Percentiles rank a stretch among this genome's conserved stretches.
Conservation (phyloP, 2,797 vertebrate genomes). For the Sebastes nivosus region DNA sequence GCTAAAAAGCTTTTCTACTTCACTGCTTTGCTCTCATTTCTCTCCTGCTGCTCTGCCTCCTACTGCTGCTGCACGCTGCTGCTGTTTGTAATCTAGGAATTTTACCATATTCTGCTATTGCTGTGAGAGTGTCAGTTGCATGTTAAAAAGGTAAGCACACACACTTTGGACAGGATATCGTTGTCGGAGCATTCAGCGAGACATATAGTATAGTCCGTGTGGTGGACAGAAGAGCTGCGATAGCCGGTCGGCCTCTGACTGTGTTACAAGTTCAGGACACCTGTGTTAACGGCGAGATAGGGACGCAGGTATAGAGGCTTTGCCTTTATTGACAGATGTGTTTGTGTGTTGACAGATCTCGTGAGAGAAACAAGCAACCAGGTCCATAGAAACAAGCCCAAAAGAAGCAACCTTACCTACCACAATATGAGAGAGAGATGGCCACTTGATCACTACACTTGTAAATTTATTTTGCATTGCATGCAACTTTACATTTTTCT, state of each 20-base stretch:
- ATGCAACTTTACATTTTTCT: no score
- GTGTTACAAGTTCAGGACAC: conserved; percentile 3
- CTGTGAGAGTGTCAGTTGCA: background rate
- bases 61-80: background rate
- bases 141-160: background rate
- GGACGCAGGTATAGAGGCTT: conserved; percentile 3
- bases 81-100: conserved; percentile 33
- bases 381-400: no score
- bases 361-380: no score
- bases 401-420: no score
- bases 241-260: background rate
- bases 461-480: no score
- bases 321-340: conserved; percentile 5
- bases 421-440: no score
- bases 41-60: conserved; percentile 1
- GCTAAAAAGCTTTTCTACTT: conserved; percentile 58
- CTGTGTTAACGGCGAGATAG: background rate
- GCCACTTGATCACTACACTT: no score
- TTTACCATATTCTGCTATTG: background rate
- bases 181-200: background rate
- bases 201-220: background rate
- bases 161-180: background rate
- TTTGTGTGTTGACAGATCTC: background rate
- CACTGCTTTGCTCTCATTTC: conserved; percentile 33
- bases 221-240: background rate